Evolutionary conservation across 2,113 vertebrate genomes (phyloP).

Genomic region (Pseudolaguvia tuberculata): DNA sequence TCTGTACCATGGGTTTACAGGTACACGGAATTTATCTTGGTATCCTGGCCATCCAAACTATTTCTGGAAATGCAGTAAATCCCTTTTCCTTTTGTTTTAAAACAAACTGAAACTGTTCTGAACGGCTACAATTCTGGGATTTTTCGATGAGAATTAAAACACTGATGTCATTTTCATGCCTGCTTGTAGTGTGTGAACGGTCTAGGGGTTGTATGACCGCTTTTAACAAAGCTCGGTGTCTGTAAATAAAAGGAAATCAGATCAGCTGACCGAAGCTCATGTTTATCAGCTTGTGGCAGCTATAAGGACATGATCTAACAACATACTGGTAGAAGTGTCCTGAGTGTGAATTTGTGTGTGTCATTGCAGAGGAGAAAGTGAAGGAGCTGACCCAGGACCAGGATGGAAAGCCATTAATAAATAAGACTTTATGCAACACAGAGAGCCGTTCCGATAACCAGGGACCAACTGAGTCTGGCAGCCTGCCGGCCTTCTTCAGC

Average conservation of each 20-base stretch:
- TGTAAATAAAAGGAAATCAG: not conserved
- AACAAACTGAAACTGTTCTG: no score
- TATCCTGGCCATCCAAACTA: no score
- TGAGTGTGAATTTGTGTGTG: slow-evolving; percentile 25
- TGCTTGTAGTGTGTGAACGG: not conserved
- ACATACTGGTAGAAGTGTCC: not conserved
- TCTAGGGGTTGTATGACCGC: not conserved
- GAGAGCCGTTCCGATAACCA: slow-evolving; percentile 69
- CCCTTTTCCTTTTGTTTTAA: no score
- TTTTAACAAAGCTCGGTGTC: not conserved
- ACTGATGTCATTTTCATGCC: not conserved
- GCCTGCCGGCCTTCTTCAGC: slow-evolving; percentile 88
- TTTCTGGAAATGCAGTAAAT: no score
- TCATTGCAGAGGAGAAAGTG: slow-evolving; percentile 79
- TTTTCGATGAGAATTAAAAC: not conserved
- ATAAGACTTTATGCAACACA: slow-evolving; percentile 77
- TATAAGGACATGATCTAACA: not conserved
- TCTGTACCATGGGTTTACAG: no score
- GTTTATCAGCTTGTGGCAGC: not conserved
- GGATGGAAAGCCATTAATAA: slow-evolving; percentile 75
- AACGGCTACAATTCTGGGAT: not conserved
- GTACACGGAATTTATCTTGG: no score
- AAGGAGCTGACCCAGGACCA: slow-evolving; percentile 77
- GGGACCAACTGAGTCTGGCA: slow-evolving; percentile 67
- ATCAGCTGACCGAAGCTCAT: not conserved